Base-by-base conservation (phyloP, 2,797 vertebrate species). In the Pitangus sulphuratus region DNA sequence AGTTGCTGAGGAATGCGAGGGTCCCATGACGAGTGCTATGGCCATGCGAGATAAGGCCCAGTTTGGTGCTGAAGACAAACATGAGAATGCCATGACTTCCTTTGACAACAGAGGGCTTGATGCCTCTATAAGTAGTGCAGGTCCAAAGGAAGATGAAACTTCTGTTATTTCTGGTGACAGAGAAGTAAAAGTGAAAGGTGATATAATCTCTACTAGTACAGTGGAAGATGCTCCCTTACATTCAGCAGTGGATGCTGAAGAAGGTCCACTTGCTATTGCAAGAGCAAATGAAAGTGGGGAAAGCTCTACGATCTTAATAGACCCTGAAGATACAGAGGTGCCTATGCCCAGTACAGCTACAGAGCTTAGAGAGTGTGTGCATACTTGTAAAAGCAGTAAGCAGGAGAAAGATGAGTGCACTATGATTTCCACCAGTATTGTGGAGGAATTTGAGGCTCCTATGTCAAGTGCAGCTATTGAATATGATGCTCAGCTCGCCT, bases 361-460 rank as follows among this genome's bases (percentile, higher is more conserved):
- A 14, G 97, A 97, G 28, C 95, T 79, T 47, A 89, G 94, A 68
- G 95, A 87, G 8, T 87, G 42, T 78, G 89, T 91, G 3, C 93
- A 88, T 75, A 4, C 53, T 51, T 91, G 17, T 12, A 33, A 37
- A 37, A 37, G 33, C 57, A 70, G 75, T 48, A 96, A 89, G 16
- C 96, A 94, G 39, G 97, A 98, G 40, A 98, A 98, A 44, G 97
- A 98, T 25, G 98, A 98, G 45, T 98, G 98, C 37, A 95, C 97
- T 65, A 96, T 97, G 95, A 98, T 98, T 89, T 98, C 98, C 74
- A 98, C 98, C 7, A 98, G 98, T 96, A 93, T 98, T 42, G 70
- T 93, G 44, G 98, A 98, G 60, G 98, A 98, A 60, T 97, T 95
- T 14, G 98, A 98, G 54, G 87, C 94, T 87, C 98, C 98, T 12